These are phyloP conservation scores for Eulemur mongoz DNA, from an alignment of 2,797 vertebrate genomes.

Conservation along the genomic window DNA sequence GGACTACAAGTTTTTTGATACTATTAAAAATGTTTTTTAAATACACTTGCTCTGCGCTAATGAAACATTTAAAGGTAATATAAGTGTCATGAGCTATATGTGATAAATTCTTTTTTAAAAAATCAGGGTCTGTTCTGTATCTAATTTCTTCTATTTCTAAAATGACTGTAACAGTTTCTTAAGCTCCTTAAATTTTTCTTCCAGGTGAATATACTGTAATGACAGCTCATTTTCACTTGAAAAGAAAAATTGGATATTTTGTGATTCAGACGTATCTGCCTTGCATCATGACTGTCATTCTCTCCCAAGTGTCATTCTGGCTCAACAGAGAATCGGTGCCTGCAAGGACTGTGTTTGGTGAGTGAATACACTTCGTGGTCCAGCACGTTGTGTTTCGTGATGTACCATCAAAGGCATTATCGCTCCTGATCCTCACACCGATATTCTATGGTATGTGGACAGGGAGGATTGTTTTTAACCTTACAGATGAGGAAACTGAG, in stretches of 20 bases:
- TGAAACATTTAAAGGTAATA: neutral
- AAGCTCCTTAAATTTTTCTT: slow-evolving; percentile 72
- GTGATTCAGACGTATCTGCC: slow-evolving; percentile 99
- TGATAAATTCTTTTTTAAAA: neutral
- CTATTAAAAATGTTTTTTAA: neutral
- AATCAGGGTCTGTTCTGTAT: slow-evolving; percentile 3
- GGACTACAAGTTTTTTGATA: neutral
- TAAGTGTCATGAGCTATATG: neutral
- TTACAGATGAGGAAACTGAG: neutral
- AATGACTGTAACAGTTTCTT: slow-evolving; percentile 53
- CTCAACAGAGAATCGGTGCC: slow-evolving; percentile 98
- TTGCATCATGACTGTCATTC: slow-evolving; percentile 99
- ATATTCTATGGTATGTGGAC: fast-evolving
- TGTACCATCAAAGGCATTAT: neutral
- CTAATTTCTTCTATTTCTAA: slow-evolving; percentile 53
- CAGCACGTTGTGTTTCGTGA: neutral
- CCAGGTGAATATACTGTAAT: slow-evolving; percentile 99
- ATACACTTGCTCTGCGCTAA: neutral
- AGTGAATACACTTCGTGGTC: slow-evolving; percentile 78
- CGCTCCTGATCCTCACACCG: neutral
- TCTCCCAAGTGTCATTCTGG: slow-evolving; percentile 99
- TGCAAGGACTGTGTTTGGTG: slow-evolving; percentile 98
- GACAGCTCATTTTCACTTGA: slow-evolving; percentile 99
- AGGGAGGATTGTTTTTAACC: neutral
- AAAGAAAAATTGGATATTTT: slow-evolving; percentile 99